Conservation (phyloP, 2,888 invertebrate genomes). For the Prosopocoilus inquinatus region DNA sequence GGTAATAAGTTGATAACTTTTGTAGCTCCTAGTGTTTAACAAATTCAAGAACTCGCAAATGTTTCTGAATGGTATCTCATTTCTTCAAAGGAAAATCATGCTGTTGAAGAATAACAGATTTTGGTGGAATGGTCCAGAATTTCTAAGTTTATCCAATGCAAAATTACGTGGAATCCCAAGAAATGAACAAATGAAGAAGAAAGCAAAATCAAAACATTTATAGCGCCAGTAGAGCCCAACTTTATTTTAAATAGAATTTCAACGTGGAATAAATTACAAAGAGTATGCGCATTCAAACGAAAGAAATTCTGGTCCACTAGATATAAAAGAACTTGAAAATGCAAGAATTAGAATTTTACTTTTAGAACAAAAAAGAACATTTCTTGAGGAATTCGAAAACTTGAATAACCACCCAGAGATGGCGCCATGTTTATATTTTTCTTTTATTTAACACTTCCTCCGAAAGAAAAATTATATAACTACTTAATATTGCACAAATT, state of each 20-base stretch:
- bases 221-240: background rate
- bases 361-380: no score
- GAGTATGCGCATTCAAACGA: no score
- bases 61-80: slow-evolving; percentile 10
- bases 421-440: no score
- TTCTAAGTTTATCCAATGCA: background rate
- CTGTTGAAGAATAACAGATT: background rate
- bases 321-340: no score
- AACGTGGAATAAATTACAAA: no score
- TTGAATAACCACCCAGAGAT: no score
- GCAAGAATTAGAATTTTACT: no score
- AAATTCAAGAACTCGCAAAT: slow-evolving; percentile 7
- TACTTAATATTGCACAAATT: background rate
- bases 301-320: no score
- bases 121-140: slow-evolving; percentile 7
- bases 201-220: background rate
- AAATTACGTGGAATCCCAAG: background rate
- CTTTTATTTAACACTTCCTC: background rate
- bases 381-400: no score
- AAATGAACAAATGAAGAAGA: background rate
- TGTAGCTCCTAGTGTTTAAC: slow-evolving; percentile 8
- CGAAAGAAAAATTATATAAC: background rate
- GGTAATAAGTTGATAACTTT: slow-evolving; percentile 10
- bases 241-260: no score
- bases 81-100: slow-evolving; percentile 11